These are phyloP conservation scores for Geococcyx californianus DNA, from an alignment of 2,113 vertebrate genomes.

Conservation along the genomic window DNA sequence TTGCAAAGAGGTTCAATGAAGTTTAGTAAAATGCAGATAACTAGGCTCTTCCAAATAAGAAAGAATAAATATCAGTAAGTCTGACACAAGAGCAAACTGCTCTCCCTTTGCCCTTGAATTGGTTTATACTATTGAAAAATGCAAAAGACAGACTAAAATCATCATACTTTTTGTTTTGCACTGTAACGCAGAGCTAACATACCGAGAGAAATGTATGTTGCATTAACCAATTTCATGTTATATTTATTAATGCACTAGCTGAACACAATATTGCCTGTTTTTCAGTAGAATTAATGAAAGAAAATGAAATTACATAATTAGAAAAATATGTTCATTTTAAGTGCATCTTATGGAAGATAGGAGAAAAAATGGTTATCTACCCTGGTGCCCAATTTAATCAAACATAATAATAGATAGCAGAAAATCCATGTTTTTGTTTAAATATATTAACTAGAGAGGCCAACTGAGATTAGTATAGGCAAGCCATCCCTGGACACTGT, in stretches of 20 bases:
- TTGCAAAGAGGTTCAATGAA: not conserved
- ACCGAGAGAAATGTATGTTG: not conserved
- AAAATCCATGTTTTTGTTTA: constrained; percentile 52
- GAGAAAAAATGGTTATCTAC: constrained; percentile 23
- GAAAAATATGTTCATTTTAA: constrained; percentile 25
- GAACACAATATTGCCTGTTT: constrained; percentile 22
- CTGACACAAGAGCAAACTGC: not conserved
- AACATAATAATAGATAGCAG: constrained; percentile 34
- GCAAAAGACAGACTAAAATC: not conserved
- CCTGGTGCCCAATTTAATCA: not conserved
- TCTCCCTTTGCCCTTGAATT: not conserved
- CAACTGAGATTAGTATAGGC: constrained; percentile 48
- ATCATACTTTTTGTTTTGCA: not conserved
- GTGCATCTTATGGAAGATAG: constrained; percentile 8
- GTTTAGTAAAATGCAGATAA: not conserved
- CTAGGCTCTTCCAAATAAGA: not conserved
- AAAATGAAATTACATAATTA: constrained; percentile 29
- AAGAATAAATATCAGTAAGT: not conserved
- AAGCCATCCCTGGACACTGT: constrained; percentile 30
- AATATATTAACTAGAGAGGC: constrained; percentile 51
- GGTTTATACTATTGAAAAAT: not conserved
- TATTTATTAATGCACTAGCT: constrained; percentile 48
- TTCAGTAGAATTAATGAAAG: constrained; percentile 24
- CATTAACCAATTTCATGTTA: constrained; percentile 51
- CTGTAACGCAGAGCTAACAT: not conserved